A percentile compares a stretch with the other conserved stretches of the same genome.
Evolutionary conservation across 2,113 vertebrate genomes (phyloP).

Genomic region (Entelurus aequoreus): DNA sequence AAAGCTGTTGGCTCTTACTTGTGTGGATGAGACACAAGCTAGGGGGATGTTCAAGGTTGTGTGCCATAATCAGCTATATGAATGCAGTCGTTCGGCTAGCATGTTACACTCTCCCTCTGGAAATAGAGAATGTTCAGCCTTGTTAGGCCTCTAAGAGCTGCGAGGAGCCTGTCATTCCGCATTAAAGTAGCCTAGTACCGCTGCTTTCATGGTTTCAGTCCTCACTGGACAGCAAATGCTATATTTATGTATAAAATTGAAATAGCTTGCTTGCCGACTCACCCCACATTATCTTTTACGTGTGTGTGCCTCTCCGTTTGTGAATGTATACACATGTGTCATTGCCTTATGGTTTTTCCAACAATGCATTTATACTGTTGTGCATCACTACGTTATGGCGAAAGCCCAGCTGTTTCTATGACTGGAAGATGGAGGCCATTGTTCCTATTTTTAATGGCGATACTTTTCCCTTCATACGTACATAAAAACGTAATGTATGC

Average conservation of each 20-base stretch:
- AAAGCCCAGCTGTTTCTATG: conserved; percentile 45
- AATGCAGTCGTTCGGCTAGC: conserved; percentile 24
- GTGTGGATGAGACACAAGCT: conserved; percentile 8
- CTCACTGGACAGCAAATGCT: conserved; percentile 44
- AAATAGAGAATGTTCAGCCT: conserved; percentile 39
- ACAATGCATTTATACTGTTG: conserved; percentile 60
- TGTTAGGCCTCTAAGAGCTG: conserved; percentile 45
- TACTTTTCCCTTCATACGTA: conserved; percentile 53
- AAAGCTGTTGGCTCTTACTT: not conserved
- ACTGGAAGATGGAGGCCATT: conserved; percentile 52
- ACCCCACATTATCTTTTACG: conserved; percentile 28
- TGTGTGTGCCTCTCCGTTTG: conserved; percentile 10
- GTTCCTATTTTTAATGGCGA: conserved; percentile 56
- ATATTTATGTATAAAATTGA: conserved; percentile 57
- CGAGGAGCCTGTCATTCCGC: conserved; percentile 59
- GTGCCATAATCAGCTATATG: conserved; percentile 25
- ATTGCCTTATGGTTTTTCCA: not conserved
- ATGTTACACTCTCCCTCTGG: conserved; percentile 24
- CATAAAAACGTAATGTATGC: conserved; percentile 11
- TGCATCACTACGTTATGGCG: conserved; percentile 48
- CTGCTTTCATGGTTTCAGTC: conserved; percentile 48
- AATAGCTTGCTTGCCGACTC: conserved; percentile 41
- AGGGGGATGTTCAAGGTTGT: conserved; percentile 17
- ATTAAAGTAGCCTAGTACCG: conserved; percentile 48
- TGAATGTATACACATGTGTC: conserved; percentile 23